A percentile compares a stretch with the other conserved stretches of the same genome.
Conservation (phyloP, 2,113 vertebrate genomes). For the Mirounga angustirostris region DNA sequence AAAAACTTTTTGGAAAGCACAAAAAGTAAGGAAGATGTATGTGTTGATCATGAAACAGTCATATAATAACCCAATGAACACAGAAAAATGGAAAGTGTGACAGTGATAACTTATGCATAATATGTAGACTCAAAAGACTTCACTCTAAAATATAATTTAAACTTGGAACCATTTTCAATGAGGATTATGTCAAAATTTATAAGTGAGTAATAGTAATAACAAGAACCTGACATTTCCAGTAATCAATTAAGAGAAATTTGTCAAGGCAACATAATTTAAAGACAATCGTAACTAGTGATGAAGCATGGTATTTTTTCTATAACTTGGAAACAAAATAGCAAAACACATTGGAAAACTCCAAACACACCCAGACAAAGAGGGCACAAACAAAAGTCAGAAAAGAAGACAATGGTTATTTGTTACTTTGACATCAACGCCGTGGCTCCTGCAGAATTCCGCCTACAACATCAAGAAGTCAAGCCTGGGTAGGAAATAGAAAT, state of each 20-base stretch:
- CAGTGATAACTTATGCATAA: not conserved
- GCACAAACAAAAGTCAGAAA: not conserved
- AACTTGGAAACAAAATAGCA: not conserved
- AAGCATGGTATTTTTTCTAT: not conserved
- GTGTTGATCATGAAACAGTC: not conserved
- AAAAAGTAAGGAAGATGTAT: not conserved
- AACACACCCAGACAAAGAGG: not conserved
- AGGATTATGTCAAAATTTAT: not conserved
- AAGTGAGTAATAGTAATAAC: not conserved
- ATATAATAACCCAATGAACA: not conserved
- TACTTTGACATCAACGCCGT: not conserved
- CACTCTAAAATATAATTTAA: not conserved
- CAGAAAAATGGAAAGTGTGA: not conserved
- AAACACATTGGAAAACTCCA: not conserved
- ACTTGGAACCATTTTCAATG: not conserved
- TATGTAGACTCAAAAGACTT: not conserved
- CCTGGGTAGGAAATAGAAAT: not conserved
- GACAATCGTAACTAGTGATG: not conserved
- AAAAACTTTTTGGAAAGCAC: not conserved
- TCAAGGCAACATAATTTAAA: not conserved
- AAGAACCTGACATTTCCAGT: not conserved
- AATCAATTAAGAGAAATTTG: not conserved
- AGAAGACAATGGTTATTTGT: not conserved
- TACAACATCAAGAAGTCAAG: not conserved
- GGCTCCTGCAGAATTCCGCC: not conserved